A percentile compares a stretch with the other conserved stretches of the same genome.
phyloP scores from a whole-genome alignment of 2,797 vertebrate genomes.

The Austrolebias charrua region DNA sequence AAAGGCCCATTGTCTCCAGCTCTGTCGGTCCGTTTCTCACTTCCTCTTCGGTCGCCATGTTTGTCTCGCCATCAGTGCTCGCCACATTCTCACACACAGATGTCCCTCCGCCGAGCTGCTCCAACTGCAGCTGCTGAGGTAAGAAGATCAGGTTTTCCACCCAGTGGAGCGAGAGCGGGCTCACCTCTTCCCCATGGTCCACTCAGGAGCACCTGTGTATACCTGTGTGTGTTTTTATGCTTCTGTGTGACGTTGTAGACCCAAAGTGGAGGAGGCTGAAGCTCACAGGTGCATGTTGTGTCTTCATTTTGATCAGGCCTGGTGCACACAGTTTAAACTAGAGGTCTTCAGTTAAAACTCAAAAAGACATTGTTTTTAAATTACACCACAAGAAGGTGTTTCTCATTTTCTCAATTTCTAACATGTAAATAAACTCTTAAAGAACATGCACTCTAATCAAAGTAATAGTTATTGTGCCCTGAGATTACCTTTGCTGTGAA shows the following conservation, averaged over 20 bases:
- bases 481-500: no score
- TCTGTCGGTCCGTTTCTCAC: constrained; percentile 28
- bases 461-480: no score
- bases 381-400: no score
- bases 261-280: constrained; percentile 46
- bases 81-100: constrained; percentile 34
- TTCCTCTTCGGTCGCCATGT: constrained; percentile 31
- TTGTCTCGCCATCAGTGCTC: constrained; percentile 34
- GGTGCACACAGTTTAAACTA: no score
- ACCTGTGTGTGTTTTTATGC: constrained; percentile 21
- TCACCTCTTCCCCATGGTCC: constrained; percentile 73
- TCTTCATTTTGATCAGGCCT: constrained; percentile 28
- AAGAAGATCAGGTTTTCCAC: constrained; percentile 85
- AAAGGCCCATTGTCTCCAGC: constrained; percentile 32
- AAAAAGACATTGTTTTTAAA: no score
- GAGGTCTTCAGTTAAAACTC: no score
- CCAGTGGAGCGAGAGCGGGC: constrained; percentile 75
- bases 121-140: constrained; percentile 82
- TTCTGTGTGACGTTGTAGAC: constrained; percentile 58
- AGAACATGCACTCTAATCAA: no score
- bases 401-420: no score
- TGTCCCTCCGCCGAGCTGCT: constrained; percentile 67
- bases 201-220: constrained; percentile 70
- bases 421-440: no score
- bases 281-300: constrained; percentile 54